Conservation (phyloP, 2,113 vertebrate genomes). For the Lepus americanus region DNA sequence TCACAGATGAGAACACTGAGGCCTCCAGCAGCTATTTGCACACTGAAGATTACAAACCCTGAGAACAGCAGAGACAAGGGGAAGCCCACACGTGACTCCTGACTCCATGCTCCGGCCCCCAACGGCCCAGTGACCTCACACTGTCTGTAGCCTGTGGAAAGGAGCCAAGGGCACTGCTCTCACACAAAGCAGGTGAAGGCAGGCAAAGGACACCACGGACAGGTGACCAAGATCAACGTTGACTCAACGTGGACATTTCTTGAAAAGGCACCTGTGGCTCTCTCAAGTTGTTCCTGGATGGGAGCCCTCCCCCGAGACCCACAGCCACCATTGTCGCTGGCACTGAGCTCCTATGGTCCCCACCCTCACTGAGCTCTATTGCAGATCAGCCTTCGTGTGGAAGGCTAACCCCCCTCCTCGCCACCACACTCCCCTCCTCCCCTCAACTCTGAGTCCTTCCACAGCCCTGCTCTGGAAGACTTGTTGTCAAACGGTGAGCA, state of each 20-base stretch:
- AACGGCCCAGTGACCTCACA: fast-evolving
- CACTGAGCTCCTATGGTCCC: not conserved
- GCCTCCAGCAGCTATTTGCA: not conserved
- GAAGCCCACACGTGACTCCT: not conserved
- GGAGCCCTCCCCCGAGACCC: not conserved
- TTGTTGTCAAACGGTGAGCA: not conserved
- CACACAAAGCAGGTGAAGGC: not conserved
- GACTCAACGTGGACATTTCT: not conserved
- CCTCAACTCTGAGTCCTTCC: not conserved
- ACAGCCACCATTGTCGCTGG: not conserved
- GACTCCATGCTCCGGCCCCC: not conserved
- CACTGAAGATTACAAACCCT: not conserved
- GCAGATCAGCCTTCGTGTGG: not conserved
- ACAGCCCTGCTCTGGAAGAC: not conserved
- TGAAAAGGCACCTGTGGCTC: not conserved
- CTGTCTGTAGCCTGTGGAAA: not conserved
- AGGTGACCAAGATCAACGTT: not conserved
- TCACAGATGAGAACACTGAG: constrained; percentile 23
- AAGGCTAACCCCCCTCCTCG: fast-evolving
- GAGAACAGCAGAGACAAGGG: not conserved
- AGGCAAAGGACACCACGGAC: not conserved
- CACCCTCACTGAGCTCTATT: not conserved
- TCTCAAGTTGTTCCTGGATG: not conserved
- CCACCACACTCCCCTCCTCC: not conserved
- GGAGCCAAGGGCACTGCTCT: not conserved